phyloP scores from a whole-genome alignment of 2,113 vertebrate genomes.

The Hippocampus mohnikei region DNA sequence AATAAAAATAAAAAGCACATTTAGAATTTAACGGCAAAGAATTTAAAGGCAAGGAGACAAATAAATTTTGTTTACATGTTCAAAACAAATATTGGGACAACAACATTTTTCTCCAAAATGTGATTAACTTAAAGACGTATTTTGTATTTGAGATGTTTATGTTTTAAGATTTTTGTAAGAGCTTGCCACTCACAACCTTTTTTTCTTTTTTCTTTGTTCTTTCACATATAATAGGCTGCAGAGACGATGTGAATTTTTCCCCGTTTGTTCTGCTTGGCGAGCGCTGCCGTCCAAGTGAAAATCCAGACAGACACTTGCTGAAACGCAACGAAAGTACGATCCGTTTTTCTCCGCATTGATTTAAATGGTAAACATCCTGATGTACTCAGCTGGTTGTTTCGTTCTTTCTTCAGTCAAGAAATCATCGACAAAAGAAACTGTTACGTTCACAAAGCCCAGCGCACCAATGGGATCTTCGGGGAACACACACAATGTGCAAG shows the following conservation, averaged over 20 bases:
- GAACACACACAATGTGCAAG: not conserved
- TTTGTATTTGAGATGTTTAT: not conserved
- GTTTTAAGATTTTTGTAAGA: not conserved
- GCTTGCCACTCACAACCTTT: not conserved
- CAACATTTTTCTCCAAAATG: too few species aligned
- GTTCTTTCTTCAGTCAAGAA: conserved; percentile 33
- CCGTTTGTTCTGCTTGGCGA: conserved; percentile 27
- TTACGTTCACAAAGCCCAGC: not conserved
- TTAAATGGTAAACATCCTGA: not conserved
- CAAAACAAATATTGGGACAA: too few species aligned
- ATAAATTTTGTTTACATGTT: too few species aligned
- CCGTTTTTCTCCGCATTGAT: not conserved
- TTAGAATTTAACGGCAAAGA: too few species aligned
- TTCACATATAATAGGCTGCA: conserved; percentile 23
- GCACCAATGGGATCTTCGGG: not conserved
- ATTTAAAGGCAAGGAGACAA: too few species aligned
- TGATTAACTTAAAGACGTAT: too few species aligned
- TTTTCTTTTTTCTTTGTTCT: not conserved
- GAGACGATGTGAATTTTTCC: conserved; percentile 15
- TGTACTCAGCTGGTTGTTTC: conserved; percentile 1
- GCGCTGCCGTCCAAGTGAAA: not conserved
- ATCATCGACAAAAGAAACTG: conserved; percentile 15
- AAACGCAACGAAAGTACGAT: conserved; percentile 34
- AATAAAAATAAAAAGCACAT: too few species aligned
- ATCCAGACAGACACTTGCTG: not conserved